Conservation (phyloP, 2,888 invertebrate genomes). For the Dioctria rufipes region DNA sequence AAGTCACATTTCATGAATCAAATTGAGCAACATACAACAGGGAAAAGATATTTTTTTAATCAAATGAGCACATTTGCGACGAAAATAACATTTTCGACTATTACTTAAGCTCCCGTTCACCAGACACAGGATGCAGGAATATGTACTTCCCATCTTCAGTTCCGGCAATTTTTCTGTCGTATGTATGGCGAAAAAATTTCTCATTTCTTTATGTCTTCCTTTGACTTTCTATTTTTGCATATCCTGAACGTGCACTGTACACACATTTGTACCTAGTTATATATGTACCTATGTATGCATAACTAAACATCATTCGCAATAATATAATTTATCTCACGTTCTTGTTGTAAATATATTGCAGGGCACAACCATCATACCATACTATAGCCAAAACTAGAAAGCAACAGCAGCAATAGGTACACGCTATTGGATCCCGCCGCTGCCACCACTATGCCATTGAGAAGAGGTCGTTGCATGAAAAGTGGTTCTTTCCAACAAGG, state of each 20-base stretch:
- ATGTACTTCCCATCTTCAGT: constrained; percentile 1
- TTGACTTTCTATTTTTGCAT: constrained; percentile 42
- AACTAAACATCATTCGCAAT: neutral
- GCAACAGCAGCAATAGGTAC: constrained; percentile 44
- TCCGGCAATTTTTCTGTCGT: constrained; percentile 35
- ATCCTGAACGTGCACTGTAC: neutral
- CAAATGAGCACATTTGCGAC: too few relatives aligned
- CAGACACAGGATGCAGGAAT: too few relatives aligned
- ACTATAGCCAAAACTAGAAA: neutral
- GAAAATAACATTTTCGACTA: too few relatives aligned
- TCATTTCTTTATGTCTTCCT: constrained; percentile 26
- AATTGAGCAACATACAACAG: too few relatives aligned
- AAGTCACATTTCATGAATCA: too few relatives aligned
- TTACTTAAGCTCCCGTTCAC: too few relatives aligned
- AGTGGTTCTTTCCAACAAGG: constrained; percentile 31
- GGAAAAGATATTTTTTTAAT: too few relatives aligned
- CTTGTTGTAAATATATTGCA: constrained; percentile 51
- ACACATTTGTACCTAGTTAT: constrained; percentile 1
- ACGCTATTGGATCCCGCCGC: constrained; percentile 1
- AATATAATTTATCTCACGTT: constrained; percentile 52
- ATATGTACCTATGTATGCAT: neutral
- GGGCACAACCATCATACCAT: constrained; percentile 6
- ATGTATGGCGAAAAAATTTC: constrained; percentile 2
- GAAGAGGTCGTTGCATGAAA: constrained; percentile 41
- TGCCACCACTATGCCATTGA: neutral